Base-by-base conservation (phyloP, 2,888 invertebrate genomes). In the Entomobrya multifasciata region DNA sequence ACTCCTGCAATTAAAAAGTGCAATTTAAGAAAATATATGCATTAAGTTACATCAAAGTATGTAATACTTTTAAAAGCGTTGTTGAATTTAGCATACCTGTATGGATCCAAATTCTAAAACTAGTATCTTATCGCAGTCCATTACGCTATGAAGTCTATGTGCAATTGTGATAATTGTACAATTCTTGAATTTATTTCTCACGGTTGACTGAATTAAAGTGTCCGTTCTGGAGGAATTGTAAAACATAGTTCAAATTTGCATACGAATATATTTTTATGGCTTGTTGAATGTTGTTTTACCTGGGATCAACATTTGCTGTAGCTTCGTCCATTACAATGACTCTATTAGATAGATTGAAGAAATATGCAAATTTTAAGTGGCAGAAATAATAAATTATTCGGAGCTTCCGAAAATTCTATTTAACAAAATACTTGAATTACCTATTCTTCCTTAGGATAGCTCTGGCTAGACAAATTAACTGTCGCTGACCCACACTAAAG, bases 161-260 rank as follows among this genome's bases (percentile, higher is more conserved):
- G 98, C 98, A 47, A 98, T 97, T 0, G 97, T 98, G 55, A 98
- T 93, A 10, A 98, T 97, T 0, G 97, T 97, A 92, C 97, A 97
- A 20, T 95, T 93, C 13, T 94, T 94, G 92, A 98, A 98, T 91
- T 96, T 96, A 57, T 93, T 94, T 81, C 97, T 94, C 84, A 98
- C 97, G 0, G 97, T 96, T 91, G 94, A 94, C 92, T 97, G 97
- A 91, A 97, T 97, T 82, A 97, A 94, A 67, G 94, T 94, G 92
- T 97, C 97, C 17, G 97, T 97, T 92, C 95, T 95, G 36, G 4
- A 62, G 3, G 27, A 27, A 25, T 89, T 89, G 86, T 49, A 86
- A 13, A 6, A 17, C 11, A 27, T 70, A 22, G 15, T 57, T 62
- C n/a, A 41, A 98, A 95, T 79, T 13, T 49, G 57, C 22, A 67